Evolutionary conservation across 2,797 vertebrate species (phyloP), one percentile per base, ranked within the genome.

Genomic region (Acrossocheilus wenchowensis): DNA sequence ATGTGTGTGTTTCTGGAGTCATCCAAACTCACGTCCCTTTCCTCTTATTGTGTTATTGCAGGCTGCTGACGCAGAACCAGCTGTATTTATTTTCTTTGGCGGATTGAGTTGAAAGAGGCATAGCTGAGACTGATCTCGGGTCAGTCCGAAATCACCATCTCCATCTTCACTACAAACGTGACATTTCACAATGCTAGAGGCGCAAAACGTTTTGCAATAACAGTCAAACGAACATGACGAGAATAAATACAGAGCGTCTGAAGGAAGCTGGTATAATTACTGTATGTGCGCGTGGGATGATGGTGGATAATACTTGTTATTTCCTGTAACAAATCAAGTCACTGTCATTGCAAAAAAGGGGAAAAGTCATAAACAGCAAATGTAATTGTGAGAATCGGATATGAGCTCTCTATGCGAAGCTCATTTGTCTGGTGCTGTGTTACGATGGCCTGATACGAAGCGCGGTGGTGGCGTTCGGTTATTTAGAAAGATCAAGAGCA

Each of bases 11-110:
- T 52, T 57, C 11, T 77, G 26, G 57, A 62, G 74, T 10, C 8
- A 6, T 77, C 60, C 41, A 68, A 23, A 45, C 50, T 57, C 34
- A 5, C 19, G 52, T 81, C 45, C 45, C 82, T 86, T 92, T 93
- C 90, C 87, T 88, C 90, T 90, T 89, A 88, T 64, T 81, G 86
- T 89, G 81, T 90, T 89, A 73, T 86, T 89, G 89, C 86, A 86
- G 84, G 4, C 52, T 71, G 69, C 84, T 81, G 84, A 81, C 23
- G 68, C 54, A 66, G 77, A 39, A 66, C 54, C 84, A 81, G 84
- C 84, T 81, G 54, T 74, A 81, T 86, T 86, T 86, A 81, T 80
- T 73, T 73, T 74, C 68, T 73, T 62, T 85, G 77, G 64, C 41
- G 17, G 30, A 43, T 80, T 80, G 26, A 54, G 54, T 71, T 57